Base-by-base conservation (phyloP, 2,797 vertebrate genomes). In the Karalla daura region DNA sequence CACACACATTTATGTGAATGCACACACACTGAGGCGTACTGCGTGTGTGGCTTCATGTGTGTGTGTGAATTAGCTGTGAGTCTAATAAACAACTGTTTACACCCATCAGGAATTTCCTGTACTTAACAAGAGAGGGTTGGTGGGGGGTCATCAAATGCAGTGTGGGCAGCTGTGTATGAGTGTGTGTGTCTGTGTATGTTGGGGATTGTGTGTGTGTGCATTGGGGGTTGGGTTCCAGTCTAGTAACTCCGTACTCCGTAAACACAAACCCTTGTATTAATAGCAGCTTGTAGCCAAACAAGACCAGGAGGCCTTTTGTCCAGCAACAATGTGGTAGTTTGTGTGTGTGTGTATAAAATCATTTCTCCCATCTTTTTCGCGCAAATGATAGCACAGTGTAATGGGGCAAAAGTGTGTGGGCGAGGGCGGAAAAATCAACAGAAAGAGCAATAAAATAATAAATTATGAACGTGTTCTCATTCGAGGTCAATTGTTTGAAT, bases 61-160 rank as follows among this genome's bases (percentile, higher is more conserved):
- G 17, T 17, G 27, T 59, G 41, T 37, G 43, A 62, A 78, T 68
- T 54, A 58, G 33, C 41, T 11, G 18, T 24, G 36, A 35, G 33
- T 51, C 54, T 70, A 64, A 71, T 78, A 86, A 83, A 83, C 71
- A 76, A 63, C 46, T 76, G 44, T 83, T 85, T 78, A 78, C 72
- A 76, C 46, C 23, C 65, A 63, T 36, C 37, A 74, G 65, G 74
- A 74, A 74, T 78, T 81, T 80, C 74, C 71, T 70, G 64, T 68
- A 23, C 1, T 64, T 60, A 73, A 67, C 41, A 2, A 58, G 39
- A 54, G 14, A 45, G 24, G 28, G 28, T 30, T 30, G 28, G 28
- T 30, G 6, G 10, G 28, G 28, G 28, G 28, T 30, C 28, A 30
- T 9, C 28, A 30, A 30, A 30, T 7, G 10, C 10, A 7, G 10